Base-by-base conservation (phyloP, 2,113 vertebrate species). In the Setophaga petechia region DNA sequence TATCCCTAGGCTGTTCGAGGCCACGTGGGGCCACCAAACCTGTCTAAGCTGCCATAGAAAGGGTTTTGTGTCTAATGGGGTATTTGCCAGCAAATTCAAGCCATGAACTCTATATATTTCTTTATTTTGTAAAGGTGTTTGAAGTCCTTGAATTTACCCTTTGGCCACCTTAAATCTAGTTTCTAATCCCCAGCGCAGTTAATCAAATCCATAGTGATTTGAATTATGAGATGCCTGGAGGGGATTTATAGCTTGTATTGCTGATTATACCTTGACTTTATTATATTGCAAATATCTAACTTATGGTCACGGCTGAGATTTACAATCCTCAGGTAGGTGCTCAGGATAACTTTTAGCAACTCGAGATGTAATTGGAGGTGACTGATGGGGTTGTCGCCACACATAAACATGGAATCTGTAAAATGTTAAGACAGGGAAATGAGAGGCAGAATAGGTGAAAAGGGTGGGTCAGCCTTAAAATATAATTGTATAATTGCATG, bases 261-360 rank as follows among this genome's bases (percentile, higher is more conserved):
- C 92, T 95, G 93, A 87, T 96, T 96, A 90, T 88, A 75, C 65
- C 84, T 90, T 95, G 96, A 84, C 90, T 88, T 95, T 84, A 75
- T 94, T 95, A 75, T 84, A 77, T 90, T 89, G 80, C 94, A 92
- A 90, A 90, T 84, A 78, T 41, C 85, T 81, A 68, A 89, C 83
- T 75, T 90, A 47, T 0, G 25, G 94, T 77, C 83, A 88, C 0
- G 5, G 87, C 87, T 83, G 65, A 84, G 90, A 90, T 94, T 89
- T 93, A 84, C 82, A 86, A 8, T 93, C 79, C 90, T 89, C 61
- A 80, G 94, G 93, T 86, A 93, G 92, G 92, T 92, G 92, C 90
- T 93, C 75, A 35, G 83, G 84, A 63, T 66, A 84, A 95, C 88
- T 93, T 92, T 39, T 49, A 90, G 79, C 61, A 81, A 65, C 65